Conservation (phyloP, 2,888 invertebrate genomes). For the Plagodis pulveraria region DNA sequence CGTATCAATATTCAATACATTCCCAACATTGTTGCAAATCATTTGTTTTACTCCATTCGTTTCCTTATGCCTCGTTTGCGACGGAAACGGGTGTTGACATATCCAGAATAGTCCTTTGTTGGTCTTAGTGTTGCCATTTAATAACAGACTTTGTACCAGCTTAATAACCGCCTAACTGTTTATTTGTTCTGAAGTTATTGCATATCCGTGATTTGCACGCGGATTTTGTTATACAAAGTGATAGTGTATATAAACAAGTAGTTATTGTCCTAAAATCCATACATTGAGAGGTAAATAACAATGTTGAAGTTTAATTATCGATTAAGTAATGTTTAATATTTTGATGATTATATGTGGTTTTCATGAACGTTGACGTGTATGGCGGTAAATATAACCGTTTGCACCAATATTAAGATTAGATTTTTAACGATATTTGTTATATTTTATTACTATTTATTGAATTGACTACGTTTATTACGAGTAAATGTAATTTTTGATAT, state of each 20-base stretch:
- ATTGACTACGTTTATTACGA: too few species aligned
- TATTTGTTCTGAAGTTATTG: slow-evolving; percentile 23
- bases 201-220: slow-evolving; percentile 19
- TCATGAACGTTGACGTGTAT: too few species aligned
- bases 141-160: slow-evolving; percentile 36
- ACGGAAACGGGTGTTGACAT: slow-evolving; percentile 71
- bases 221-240: slow-evolving; percentile 10
- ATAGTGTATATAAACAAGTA: slow-evolving; percentile 3
- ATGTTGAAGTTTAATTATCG: not conserved
- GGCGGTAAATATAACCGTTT: too few species aligned
- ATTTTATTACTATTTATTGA: too few species aligned
- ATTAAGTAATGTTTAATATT: not conserved
- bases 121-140: slow-evolving; percentile 48
- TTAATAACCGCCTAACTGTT: slow-evolving; percentile 21
- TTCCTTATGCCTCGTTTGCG: slow-evolving; percentile 65
- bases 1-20: slow-evolving; percentile 29
- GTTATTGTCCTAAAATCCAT: not conserved
- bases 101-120: slow-evolving; percentile 77
- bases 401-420: too few species aligned
- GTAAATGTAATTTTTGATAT: too few species aligned
- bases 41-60: slow-evolving; percentile 63
- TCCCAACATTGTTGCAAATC: slow-evolving; percentile 64
- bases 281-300: not conserved
- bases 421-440: too few species aligned
- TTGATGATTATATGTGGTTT: too few species aligned